phyloP scores from a whole-genome alignment of 2,113 vertebrate genomes.

The Notarius quadriscutis region DNA sequence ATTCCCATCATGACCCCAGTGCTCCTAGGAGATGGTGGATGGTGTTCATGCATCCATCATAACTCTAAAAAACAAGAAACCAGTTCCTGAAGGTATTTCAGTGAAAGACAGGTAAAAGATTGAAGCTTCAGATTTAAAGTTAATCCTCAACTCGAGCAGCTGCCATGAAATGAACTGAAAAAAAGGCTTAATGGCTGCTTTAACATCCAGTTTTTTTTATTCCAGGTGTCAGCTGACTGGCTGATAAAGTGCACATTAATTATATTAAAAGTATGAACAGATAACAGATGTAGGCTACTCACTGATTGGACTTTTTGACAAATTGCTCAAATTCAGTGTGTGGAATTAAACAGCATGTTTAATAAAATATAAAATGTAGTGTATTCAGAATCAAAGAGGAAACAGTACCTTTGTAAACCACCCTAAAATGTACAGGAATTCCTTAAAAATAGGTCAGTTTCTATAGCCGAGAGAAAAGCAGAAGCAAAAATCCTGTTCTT shows the following conservation, averaged over 20 bases:
- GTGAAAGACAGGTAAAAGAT: not conserved
- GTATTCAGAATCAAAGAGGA: not conserved
- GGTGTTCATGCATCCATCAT: not conserved
- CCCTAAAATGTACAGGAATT: not conserved
- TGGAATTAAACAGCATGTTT: not conserved
- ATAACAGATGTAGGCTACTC: not conserved
- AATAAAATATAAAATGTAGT: not conserved
- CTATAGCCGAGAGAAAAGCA: not conserved
- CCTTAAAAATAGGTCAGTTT: not conserved
- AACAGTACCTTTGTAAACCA: not conserved
- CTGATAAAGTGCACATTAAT: not conserved
- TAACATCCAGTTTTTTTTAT: not conserved
- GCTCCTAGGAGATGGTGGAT: not conserved
- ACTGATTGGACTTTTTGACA: not conserved
- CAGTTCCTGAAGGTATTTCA: not conserved
- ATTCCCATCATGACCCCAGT: not conserved
- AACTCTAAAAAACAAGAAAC: not conserved
- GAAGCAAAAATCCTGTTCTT: not conserved
- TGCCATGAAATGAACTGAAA: not conserved
- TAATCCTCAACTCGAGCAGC: not conserved
- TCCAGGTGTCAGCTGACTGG: not conserved
- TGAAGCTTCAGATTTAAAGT: not conserved
- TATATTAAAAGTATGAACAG: not conserved
- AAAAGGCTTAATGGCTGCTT: not conserved
- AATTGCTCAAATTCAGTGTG: not conserved